A percentile compares a stretch with the other conserved stretches of the same genome.
phyloP scores from a whole-genome alignment of 92 coral and sea anemone genomes.

The Metridium senile region DNA sequence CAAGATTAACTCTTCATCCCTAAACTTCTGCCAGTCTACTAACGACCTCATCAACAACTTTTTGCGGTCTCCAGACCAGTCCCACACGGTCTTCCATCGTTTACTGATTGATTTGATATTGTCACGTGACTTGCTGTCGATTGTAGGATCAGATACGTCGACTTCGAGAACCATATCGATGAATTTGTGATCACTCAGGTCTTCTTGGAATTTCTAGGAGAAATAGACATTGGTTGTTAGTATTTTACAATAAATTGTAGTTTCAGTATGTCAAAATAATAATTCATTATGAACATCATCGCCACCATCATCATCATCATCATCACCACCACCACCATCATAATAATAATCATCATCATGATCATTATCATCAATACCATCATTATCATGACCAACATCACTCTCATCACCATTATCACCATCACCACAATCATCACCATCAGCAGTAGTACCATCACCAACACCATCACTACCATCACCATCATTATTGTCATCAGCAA shows the following conservation, averaged over 20 bases:
- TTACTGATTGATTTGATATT: conserved; percentile 50
- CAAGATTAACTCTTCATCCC: conserved; percentile 76
- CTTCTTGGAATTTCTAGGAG: conserved; percentile 74
- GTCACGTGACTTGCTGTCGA: conserved; percentile 57
- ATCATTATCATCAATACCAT: not conserved
- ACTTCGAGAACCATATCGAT: conserved; percentile 47
- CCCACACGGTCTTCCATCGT: conserved; percentile 74
- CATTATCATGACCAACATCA: not conserved
- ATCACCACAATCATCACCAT: not conserved
- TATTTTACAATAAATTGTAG: no score
- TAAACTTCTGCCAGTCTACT: conserved; percentile 77
- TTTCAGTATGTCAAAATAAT: no score
- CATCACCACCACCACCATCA: not conserved
- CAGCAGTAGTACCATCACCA: not conserved
- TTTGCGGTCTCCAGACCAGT: conserved; percentile 76
- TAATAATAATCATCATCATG: not conserved
- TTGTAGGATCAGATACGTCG: conserved; percentile 61
- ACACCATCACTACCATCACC: not conserved
- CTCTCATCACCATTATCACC: not conserved
- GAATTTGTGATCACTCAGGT: conserved; percentile 59
- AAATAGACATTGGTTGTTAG: not conserved
- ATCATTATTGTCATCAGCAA: not conserved
- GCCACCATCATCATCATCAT: not conserved
- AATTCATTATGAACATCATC: not conserved
- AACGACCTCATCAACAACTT: conserved; percentile 58